Conservation (phyloP, 2,888 invertebrate species). For the Pachydiplax longipennis region DNA sequence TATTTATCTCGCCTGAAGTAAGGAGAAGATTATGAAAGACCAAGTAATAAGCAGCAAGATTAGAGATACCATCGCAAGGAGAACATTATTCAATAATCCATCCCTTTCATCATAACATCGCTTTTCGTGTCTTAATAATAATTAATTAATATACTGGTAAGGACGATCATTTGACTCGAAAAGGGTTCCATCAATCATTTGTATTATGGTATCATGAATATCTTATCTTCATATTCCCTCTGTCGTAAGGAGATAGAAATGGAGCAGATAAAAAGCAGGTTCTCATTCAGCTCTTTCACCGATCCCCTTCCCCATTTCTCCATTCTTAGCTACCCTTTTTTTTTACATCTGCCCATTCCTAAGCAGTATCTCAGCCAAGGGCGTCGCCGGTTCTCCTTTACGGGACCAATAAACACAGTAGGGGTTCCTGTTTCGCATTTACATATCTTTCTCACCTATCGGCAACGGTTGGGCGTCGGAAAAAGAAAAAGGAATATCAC, state of each 20-base stretch:
- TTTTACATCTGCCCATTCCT: background rate
- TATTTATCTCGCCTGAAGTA: no score
- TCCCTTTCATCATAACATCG: no score
- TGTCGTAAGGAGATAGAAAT: background rate
- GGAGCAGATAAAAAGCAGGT: background rate
- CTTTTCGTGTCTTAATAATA: no score
- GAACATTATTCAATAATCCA: no score
- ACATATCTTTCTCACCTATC: background rate
- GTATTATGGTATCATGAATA: background rate
- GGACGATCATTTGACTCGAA: no score
- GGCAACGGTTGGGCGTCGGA: background rate
- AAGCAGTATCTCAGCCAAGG: background rate
- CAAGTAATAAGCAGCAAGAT: no score
- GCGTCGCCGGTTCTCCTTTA: background rate
- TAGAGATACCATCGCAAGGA: no score
- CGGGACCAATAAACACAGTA: background rate
- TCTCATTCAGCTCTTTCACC: background rate
- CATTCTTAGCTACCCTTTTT: background rate
- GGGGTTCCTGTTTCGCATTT: background rate
- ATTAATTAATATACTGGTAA: no score
- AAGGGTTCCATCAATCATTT: background rate
- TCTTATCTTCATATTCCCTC: background rate
- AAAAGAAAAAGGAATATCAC: background rate
- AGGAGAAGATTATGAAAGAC: no score
- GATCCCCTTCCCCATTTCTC: background rate